Base-by-base conservation (phyloP, 2,888 invertebrate genomes). In the Dryocosmus kuriphilus region DNA sequence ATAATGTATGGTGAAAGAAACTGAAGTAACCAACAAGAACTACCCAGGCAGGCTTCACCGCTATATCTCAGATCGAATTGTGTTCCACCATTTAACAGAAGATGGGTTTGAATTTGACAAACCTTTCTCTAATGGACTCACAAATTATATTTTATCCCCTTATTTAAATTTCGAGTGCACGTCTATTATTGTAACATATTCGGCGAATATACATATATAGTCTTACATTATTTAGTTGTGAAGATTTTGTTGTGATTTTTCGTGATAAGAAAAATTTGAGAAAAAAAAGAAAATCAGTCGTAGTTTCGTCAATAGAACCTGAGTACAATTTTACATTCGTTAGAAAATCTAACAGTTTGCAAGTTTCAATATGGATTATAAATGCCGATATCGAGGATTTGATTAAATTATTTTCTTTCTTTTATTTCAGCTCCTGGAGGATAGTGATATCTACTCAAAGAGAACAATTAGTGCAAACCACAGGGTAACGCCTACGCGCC, bases 91-190 rank as follows among this genome's bases (percentile, higher is more conserved):
- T 51, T 71, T 30, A 71, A 71, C 51, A 46, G 27, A 41, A 30
- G 46, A 30, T 32, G 46, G 16, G 51, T 27, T 46, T 67, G 41
- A 71, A 71, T 41, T 51, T 71, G 71, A 71, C 71, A 71, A 71
- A 71, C 71, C 71, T 71, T 71, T 71, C 46, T 71, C 30, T 71
- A 71, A 71, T 51, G 51, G 71, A 46, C 51, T 71, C 51, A 51
- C 30, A 46, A 71, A 71, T 71, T 71, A 71, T 71, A 71, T 32
- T 71, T 71, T 32, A 24, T 67, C 16, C 9, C n/a, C 46, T 57
- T 30, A 67, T 71, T 51, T 32, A n/a, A 71, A 46, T 71, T 71
- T 46, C 46, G 51, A 71, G 51, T 30, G 11, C 24, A 14, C 11
- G 5, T 30, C 14, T 19, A 30, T 67, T 46, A 24, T 27, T 67